phyloP scores from a whole-genome alignment of 2,797 vertebrate species.

The Sparidentex hasta region DNA sequence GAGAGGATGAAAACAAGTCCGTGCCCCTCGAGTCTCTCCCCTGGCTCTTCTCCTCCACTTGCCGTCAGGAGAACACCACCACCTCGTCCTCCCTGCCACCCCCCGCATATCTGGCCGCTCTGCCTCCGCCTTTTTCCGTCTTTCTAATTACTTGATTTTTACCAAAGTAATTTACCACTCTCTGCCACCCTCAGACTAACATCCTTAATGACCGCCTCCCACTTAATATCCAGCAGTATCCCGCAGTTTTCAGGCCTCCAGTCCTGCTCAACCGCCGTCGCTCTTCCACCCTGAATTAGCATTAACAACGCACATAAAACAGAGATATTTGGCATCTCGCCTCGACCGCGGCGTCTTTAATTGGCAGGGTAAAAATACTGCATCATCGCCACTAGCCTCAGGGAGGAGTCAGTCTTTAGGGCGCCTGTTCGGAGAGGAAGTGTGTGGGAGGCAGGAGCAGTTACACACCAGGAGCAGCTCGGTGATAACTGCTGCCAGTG shows the following conservation, averaged over 20 bases:
- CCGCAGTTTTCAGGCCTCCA: constrained; percentile 3
- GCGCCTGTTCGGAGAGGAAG: constrained; percentile 21
- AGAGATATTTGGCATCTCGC: constrained; percentile 17
- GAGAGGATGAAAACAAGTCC: constrained; percentile 2
- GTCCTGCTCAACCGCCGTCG: background rate
- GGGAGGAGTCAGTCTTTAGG: constrained; percentile 27
- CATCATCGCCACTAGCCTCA: constrained; percentile 14
- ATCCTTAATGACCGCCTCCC: constrained; percentile 17
- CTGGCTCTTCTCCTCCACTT: constrained; percentile 23
- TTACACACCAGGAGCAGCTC: constrained; percentile 6
- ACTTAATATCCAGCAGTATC: constrained; percentile 15
- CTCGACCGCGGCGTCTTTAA: constrained; percentile 29
- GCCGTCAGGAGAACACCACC: background rate
- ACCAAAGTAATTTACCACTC: constrained; percentile 17
- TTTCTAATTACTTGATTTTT: constrained; percentile 36
- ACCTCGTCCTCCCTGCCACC: background rate
- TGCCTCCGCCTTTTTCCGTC: constrained; percentile 12
- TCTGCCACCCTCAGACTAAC: constrained; percentile 2
- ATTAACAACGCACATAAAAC: constrained; percentile 16
- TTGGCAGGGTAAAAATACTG: constrained; percentile 39
- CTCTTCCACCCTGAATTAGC: constrained; percentile 2
- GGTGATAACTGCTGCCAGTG: constrained; percentile 21
- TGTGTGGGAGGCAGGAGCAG: constrained; percentile 32
- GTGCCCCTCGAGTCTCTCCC: background rate
- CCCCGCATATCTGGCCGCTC: background rate